Evolutionary conservation across 2,888 invertebrate species (phyloP), one percentile per base, ranked within the genome.

Genomic region (Schizotus pectinicornis): DNA sequence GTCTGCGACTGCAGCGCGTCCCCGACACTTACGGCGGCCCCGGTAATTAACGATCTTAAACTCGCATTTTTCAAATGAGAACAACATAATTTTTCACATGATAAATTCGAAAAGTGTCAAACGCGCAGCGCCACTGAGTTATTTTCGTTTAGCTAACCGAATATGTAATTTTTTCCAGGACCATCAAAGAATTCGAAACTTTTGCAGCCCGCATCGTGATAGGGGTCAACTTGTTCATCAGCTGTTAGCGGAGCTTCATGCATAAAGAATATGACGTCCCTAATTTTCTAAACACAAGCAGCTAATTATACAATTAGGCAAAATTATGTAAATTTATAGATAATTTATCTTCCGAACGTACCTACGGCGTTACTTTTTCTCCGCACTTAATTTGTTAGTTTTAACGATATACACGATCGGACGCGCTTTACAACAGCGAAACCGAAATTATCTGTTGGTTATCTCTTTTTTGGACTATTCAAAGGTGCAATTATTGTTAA

Each of bases 11-110:
- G 72, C 76, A 74, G 76, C 74, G 77, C 74, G 74, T 69, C 71
- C 65, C 69, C 75, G 79, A 79, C 79, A 78, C 74, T 74, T 73
- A 74, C 76, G 77, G 77, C 75, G 77, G 77, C 72, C 75, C 74
- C 72, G 66, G 77, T 79, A 79, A 79, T 79, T 79, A 79, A 79
- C 79, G 79, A 77, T 75, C 73, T 78, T 76, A 77, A 77, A 78
- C 67, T 73, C 72, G 70, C 79, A 79, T 79, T 79, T 79, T 79
- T 79, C 78, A 79, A 78, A 77, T 69, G 62, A 64, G 72, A 70
- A 68, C 73, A 70, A 71, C 74, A 74, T 77, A 75, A 79, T 80
- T 79, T 78, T 78, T 78, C 79, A 79, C 77, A 74, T 75, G 74
- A 77, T 77, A 77, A 78, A 77, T 79, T 74, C 70, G 71, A 75